A percentile compares a stretch with the other conserved stretches of the same genome.
These are phyloP conservation scores for Sisor rabdophorus DNA, from an alignment of 2,113 vertebrate genomes.

Conservation along the genomic window DNA sequence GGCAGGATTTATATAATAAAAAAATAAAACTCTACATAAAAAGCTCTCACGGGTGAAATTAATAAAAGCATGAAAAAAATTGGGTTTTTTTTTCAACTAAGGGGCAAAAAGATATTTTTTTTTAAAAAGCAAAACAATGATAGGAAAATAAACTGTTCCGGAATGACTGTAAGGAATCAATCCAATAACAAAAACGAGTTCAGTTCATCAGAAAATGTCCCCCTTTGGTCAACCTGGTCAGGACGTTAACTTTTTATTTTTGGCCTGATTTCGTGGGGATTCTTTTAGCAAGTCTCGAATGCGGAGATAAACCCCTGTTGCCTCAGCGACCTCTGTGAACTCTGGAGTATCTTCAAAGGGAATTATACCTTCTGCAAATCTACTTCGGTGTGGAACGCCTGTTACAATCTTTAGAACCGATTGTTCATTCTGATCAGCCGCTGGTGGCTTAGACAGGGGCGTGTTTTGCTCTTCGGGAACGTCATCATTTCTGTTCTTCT, in stretches of 20 bases:
- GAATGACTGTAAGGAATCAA: not conserved
- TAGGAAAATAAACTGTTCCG: not conserved
- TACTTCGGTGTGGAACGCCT: constrained; percentile 85
- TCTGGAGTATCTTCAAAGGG: constrained; percentile 95
- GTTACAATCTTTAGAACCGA: constrained; percentile 48
- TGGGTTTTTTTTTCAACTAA: not conserved
- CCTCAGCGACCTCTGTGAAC: constrained; percentile 89
- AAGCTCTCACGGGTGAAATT: not conserved
- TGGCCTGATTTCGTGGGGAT: constrained; percentile 86
- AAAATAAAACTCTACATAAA: constrained; percentile 36
- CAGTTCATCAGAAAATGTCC: not conserved
- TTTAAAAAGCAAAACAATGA: constrained; percentile 25
- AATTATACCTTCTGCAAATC: constrained; percentile 87
- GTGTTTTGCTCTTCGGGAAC: constrained; percentile 17
- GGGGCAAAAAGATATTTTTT: not conserved
- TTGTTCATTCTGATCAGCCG: constrained; percentile 5
- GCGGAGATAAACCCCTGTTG: constrained; percentile 86
- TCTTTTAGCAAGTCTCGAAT: constrained; percentile 87
- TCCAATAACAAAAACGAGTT: constrained; percentile 1
- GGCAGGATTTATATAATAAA: too few relatives aligned
- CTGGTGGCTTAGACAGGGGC: not conserved
- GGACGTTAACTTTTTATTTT: constrained; percentile 69
- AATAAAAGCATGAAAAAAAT: constrained; percentile 29
- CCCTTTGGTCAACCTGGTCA: not conserved
- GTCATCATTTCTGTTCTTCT: constrained; percentile 32